These are phyloP conservation scores for Noctilio leporinus DNA, from an alignment of 2,113 vertebrate species.

Conservation along the genomic window DNA sequence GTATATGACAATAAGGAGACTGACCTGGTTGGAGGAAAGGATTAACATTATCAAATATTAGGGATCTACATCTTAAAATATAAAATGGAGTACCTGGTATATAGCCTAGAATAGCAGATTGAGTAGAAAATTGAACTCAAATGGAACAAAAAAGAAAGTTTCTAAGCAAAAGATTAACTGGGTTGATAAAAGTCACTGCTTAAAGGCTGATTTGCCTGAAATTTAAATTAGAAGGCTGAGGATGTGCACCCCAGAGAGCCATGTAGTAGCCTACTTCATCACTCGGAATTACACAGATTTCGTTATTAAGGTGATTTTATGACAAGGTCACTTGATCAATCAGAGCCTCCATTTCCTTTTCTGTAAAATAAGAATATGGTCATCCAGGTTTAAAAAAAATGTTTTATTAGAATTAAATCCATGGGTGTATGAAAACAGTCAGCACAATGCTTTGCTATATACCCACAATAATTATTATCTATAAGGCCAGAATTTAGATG, in stretches of 20 bases:
- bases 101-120: background rate
- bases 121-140: background rate
- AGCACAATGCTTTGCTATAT: background rate
- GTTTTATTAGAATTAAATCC: background rate
- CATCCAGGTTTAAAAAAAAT: background rate
- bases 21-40: background rate
- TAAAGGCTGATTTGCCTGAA: background rate
- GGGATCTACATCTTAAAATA: background rate
- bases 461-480: background rate
- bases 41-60: background rate
- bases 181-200: background rate
- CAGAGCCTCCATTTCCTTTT: background rate
- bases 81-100: background rate
- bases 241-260: background rate
- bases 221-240: background rate
- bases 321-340: background rate
- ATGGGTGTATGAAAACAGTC: background rate
- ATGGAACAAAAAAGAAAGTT: background rate
- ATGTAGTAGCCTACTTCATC: background rate
- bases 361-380: background rate
- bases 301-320: background rate
- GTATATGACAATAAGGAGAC: background rate
- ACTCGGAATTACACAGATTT: background rate
- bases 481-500: background rate
- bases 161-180: background rate